phyloP scores from a whole-genome alignment of 2,888 invertebrate species.

The Caenorhabditis drosophilae region DNA sequence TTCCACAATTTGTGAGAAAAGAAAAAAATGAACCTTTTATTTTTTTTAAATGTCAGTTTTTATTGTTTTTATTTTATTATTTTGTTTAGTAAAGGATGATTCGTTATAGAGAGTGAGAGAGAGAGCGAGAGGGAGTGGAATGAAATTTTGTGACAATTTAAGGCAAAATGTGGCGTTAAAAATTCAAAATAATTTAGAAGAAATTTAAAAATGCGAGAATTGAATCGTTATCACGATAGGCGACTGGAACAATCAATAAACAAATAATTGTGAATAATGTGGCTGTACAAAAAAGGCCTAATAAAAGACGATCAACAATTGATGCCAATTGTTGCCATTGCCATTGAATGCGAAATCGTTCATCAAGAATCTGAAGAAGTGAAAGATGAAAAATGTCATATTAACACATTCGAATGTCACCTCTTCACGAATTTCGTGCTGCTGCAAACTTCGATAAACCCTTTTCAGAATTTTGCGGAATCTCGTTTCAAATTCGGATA shows the following conservation, averaged over 20 bases:
- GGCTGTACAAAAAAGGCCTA: conserved; percentile 80
- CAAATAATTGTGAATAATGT: conserved; percentile 82
- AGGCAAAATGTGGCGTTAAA: too few species aligned
- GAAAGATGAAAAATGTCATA: neutral
- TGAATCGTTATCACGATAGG: conserved; percentile 37
- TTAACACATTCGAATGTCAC: too few species aligned
- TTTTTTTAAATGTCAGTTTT: too few species aligned
- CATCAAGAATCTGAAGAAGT: conserved; percentile 60
- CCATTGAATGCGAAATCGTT: conserved; percentile 63
- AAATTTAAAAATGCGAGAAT: conserved; percentile 27
- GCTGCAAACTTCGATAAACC: conserved; percentile 66
- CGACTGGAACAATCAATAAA: conserved; percentile 73
- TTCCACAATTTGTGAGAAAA: too few species aligned
- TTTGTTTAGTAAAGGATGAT: too few species aligned
- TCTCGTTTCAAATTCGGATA: conserved; percentile 64
- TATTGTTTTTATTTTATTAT: neutral
- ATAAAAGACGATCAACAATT: conserved; percentile 73
- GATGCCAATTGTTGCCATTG: conserved; percentile 67
- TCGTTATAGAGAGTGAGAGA: too few species aligned
- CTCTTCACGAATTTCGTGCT: conserved; percentile 67
- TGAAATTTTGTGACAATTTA: neutral
- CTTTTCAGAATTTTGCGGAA: conserved; percentile 65
- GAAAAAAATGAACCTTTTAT: too few species aligned
- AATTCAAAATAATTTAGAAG: too few species aligned
- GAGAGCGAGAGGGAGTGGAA: conserved; percentile 1